These are phyloP conservation scores for Diplazon laetatorius DNA, from an alignment of 2,888 invertebrate genomes.

Conservation along the genomic window DNA sequence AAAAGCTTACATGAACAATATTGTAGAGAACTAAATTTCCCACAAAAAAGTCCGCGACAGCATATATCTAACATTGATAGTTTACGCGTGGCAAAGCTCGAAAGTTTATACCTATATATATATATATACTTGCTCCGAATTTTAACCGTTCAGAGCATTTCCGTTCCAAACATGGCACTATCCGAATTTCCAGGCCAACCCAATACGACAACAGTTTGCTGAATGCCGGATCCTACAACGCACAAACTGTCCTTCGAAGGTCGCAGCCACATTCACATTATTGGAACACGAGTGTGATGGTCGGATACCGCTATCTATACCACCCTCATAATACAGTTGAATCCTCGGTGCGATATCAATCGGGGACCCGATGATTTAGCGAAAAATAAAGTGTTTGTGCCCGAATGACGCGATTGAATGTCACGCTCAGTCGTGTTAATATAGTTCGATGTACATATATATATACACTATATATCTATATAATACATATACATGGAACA, in stretches of 20 bases:
- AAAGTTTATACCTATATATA: too few species aligned
- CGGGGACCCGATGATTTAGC: constrained; percentile 24
- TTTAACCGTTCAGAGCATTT: too few species aligned
- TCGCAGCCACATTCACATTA: not conserved
- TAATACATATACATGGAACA: constrained; percentile 13
- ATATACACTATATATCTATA: too few species aligned
- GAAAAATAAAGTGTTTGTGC: constrained; percentile 37
- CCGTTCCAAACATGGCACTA: too few species aligned
- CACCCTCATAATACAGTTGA: constrained; percentile 19
- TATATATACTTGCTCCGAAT: too few species aligned
- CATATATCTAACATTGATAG: too few species aligned
- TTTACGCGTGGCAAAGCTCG: too few species aligned
- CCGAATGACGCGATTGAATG: constrained; percentile 46
- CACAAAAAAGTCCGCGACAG: too few species aligned
- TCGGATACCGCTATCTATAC: constrained; percentile 1
- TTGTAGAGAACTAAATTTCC: too few species aligned
- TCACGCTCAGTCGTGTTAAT: not conserved
- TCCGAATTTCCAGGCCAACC: too few species aligned
- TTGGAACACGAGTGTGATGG: constrained; percentile 2
- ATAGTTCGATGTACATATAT: too few species aligned
- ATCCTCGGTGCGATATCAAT: constrained; percentile 26
- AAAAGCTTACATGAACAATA: too few species aligned
- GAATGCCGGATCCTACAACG: not conserved
- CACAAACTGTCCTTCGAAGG: not conserved
- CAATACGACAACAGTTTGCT: not conserved